Conservation (phyloP, 1,140 invertebrate species). For the Trialeurodes vaporariorum region DNA sequence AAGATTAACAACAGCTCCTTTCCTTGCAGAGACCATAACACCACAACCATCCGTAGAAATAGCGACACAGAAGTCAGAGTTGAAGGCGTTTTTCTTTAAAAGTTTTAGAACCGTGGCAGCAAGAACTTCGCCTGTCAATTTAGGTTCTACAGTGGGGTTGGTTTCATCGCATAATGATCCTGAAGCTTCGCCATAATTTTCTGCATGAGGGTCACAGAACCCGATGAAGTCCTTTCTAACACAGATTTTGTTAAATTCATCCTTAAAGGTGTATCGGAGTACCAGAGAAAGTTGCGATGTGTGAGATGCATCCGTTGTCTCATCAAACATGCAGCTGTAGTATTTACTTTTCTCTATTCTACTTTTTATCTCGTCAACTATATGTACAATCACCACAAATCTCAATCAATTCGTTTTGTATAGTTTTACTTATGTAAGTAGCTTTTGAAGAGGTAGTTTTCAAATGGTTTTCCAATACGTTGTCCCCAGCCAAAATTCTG, state of each 20-base stretch:
- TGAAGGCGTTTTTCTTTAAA: constrained; percentile 10
- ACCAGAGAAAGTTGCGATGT: constrained; percentile 25
- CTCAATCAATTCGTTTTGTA: constrained; percentile 29
- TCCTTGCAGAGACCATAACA: constrained; percentile 7
- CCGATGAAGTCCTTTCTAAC: constrained; percentile 26
- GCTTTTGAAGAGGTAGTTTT: constrained; percentile 20
- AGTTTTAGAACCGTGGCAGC: neutral
- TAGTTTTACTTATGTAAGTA: constrained; percentile 27
- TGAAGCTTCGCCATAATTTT: too few species aligned
- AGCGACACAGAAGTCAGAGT: constrained; percentile 6
- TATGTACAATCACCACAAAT: constrained; percentile 23
- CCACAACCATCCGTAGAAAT: constrained; percentile 8
- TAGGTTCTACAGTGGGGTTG: too few species aligned
- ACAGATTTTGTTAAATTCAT: too few species aligned
- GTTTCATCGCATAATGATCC: too few species aligned
- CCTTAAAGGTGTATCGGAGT: constrained; percentile 22
- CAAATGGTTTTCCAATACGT: constrained; percentile 23
- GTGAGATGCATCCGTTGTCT: constrained; percentile 28
- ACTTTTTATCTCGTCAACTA: constrained; percentile 20
- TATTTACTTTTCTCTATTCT: constrained; percentile 20
- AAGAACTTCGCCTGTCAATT: constrained; percentile 8
- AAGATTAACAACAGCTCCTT: constrained; percentile 7
- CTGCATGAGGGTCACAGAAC: constrained; percentile 15
- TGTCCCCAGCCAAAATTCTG: constrained; percentile 22
- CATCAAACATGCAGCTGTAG: constrained; percentile 27